Evolutionary conservation across 2,797 vertebrate genomes (phyloP), one percentile per base, ranked within the genome.

Genomic region (Megaceryle alcyon): DNA sequence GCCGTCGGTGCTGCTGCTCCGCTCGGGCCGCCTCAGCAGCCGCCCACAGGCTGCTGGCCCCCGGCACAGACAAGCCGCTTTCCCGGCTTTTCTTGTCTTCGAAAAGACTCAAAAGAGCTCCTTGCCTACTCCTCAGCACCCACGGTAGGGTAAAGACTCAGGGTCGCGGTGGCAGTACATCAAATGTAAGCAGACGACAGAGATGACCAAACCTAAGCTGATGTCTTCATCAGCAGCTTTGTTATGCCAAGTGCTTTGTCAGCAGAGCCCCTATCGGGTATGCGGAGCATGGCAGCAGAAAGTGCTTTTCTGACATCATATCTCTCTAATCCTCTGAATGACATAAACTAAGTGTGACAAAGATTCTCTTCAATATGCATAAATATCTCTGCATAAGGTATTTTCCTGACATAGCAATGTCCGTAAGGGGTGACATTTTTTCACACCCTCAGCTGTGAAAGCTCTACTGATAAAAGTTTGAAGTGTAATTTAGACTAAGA

Each of bases 271-370:
- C 71, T 66, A 64, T 43, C 0, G 14, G 18, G 35, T 18, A 35
- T 3, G 7, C 18, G 78, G 33, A 49, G 35, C 59, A 54, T 19
- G 44, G 56, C 44, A 75, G 44, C 29, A 71, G 31, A 83, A 92
- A 75, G 21, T 23, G 29, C 2, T 91, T 81, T 75, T 80, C 82
- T 94, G 72, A 39, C 69, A n/a, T 20, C 54, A 19, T 3, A 14
- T 69, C 46, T 46, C 70, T 69, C 46, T 93, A 84, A 88, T 69
- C 51, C 46, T 90, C 65, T 51, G 41, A 61, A 43, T 64, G 54
- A 86, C 17, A 90, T 59, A 83, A 91, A 90, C 7, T 19, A 77
- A 83, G 16, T 25, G 25, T 92, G 91, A 79, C 82, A 83, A 91
- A 43, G 35, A 25, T 22, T 76, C 21, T 82, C 12, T 7, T 90